Percentiles rank a stretch among this genome's conserved stretches.
These are phyloP conservation scores for Aegotheles bennettii DNA, from an alignment of 2,113 vertebrate genomes.

Conservation along the genomic window DNA sequence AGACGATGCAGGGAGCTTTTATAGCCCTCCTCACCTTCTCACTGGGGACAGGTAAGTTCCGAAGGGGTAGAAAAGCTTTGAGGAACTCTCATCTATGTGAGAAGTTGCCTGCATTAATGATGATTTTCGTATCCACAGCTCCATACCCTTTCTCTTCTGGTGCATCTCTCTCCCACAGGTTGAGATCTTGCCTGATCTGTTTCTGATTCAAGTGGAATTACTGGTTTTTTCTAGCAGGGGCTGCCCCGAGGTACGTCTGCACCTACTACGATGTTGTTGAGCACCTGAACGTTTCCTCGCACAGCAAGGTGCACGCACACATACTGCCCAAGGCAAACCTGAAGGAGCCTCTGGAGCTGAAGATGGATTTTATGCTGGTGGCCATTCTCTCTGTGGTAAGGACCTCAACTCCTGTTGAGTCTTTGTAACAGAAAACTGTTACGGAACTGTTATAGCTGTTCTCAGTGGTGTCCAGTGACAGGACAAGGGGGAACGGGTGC, in stretches of 20 bases:
- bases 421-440: background rate
- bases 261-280: conserved; percentile 65
- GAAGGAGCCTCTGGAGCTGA: conserved; percentile 22
- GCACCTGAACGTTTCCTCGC: conserved; percentile 65
- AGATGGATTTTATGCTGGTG: conserved; percentile 50
- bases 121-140: background rate
- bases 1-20: conserved; percentile 4
- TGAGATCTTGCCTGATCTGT: background rate
- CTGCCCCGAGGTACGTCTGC: conserved; percentile 51
- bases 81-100: background rate
- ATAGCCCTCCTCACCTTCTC: conserved; percentile 35
- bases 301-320: background rate
- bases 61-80: background rate
- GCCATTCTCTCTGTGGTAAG: conserved; percentile 74
- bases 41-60: conserved; percentile 32
- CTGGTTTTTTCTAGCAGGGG: background rate
- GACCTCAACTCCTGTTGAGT: background rate
- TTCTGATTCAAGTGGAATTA: background rate
- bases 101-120: background rate
- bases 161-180: background rate
- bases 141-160: background rate
- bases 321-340: conserved; percentile 69
- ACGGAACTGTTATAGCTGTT: no score
- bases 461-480: no score
- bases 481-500: no score